These are phyloP conservation scores for Notamacropus eugenii DNA, from an alignment of 2,797 vertebrate genomes.

Conservation along the genomic window DNA sequence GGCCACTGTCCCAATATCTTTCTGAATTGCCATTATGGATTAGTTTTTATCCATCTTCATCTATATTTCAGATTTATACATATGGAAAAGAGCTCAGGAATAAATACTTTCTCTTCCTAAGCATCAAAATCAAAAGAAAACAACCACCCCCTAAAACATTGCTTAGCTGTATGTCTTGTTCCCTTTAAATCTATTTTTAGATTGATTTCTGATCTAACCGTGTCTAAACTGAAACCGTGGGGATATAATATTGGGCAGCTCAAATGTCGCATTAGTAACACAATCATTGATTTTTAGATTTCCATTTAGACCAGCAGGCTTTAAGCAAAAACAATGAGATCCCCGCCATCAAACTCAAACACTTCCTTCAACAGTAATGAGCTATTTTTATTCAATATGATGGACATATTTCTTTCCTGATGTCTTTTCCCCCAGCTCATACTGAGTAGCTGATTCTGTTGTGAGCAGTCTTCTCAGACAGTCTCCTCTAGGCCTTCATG, in stretches of 20 bases:
- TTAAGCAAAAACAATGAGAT: constrained; percentile 38
- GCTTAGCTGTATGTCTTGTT: constrained; percentile 28
- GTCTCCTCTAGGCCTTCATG: not conserved
- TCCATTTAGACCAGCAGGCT: constrained; percentile 48
- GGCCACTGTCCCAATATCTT: constrained; percentile 54
- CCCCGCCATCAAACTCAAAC: not conserved
- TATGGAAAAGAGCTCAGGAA: constrained; percentile 38
- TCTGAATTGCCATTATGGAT: constrained; percentile 60
- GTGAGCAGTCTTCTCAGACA: not conserved
- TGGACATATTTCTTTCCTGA: not conserved
- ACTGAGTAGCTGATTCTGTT: constrained; percentile 1
- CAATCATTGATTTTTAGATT: constrained; percentile 39
- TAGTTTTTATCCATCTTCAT: constrained; percentile 61
- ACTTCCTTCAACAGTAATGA: constrained; percentile 41
- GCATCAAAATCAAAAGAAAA: constrained; percentile 43
- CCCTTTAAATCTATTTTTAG: constrained; percentile 39
- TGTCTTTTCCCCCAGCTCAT: constrained; percentile 2
- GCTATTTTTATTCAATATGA: constrained; percentile 34
- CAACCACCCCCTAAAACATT: not conserved
- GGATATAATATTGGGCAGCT: constrained; percentile 15
- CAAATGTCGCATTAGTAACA: constrained; percentile 35
- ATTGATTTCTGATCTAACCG: constrained; percentile 37
- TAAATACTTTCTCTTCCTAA: constrained; percentile 58
- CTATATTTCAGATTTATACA: constrained; percentile 48
- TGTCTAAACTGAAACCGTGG: not conserved